Evolutionary conservation across 2,113 vertebrate species (phyloP).

Genomic region (Paedocypris sp.): DNA sequence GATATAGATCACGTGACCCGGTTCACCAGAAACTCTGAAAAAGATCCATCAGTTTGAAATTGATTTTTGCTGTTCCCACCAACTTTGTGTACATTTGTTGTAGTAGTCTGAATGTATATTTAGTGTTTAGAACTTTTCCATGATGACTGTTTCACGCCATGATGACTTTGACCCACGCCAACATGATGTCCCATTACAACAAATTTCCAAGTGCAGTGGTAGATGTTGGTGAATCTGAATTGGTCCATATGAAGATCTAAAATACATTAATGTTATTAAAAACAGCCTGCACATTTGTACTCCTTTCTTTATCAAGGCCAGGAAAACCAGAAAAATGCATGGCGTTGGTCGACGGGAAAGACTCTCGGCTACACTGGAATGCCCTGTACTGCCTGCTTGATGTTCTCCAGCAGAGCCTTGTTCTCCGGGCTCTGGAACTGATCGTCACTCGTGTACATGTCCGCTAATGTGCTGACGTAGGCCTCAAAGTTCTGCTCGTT

Average conservation of each 20-base stretch:
- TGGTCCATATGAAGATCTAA: conserved; percentile 98
- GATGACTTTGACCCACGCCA: too few relatives aligned
- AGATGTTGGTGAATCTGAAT: conserved; percentile 93
- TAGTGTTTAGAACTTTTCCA: too few relatives aligned
- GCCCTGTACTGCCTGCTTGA: conserved; percentile 98
- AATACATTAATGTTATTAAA: conserved; percentile 95
- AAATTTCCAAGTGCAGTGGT: conserved; percentile 81
- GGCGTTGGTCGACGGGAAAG: too few relatives aligned
- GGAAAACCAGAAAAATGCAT: conserved; percentile 64
- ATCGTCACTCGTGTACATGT: conserved; percentile 98
- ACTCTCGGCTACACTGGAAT: conserved; percentile 88
- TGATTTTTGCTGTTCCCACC: conserved; percentile 32
- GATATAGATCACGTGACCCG: conserved; percentile 49
- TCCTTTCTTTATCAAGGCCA: conserved; percentile 83
- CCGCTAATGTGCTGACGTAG: conserved; percentile 96
- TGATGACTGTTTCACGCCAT: too few relatives aligned
- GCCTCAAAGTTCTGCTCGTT: conserved; percentile 99
- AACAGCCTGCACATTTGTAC: conserved; percentile 82
- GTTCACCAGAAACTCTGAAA: conserved; percentile 47
- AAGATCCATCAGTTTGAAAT: conserved; percentile 3
- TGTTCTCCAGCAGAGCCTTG: conserved; percentile 98
- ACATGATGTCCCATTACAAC: too few relatives aligned
- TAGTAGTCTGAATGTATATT: too few relatives aligned
- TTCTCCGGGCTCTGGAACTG: conserved; percentile 98
- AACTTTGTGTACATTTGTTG: too few relatives aligned